Conservation (phyloP, 2,888 invertebrate genomes). For the Gortyna flavago region DNA sequence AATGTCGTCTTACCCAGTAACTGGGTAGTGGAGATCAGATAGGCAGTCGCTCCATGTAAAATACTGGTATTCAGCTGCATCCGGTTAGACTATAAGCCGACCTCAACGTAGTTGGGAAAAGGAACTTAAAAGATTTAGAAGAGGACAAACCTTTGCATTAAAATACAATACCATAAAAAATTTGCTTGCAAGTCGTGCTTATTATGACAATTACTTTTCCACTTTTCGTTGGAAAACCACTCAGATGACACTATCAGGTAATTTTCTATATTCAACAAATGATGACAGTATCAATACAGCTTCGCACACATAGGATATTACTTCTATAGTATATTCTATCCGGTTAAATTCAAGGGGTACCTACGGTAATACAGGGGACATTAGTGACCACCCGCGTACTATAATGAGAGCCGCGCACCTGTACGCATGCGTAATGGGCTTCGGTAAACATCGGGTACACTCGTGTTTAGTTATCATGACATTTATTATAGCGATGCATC, state of each 20-base stretch:
- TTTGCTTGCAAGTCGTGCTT: neutral
- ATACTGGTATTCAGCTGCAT: too few relatives aligned
- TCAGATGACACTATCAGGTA: too few relatives aligned
- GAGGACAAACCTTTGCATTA: neutral
- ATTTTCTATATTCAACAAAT: neutral
- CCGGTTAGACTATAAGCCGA: too few relatives aligned
- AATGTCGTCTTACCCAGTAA: too few relatives aligned
- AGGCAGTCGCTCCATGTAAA: too few relatives aligned
- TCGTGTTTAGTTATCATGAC: constrained; percentile 67
- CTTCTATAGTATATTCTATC: constrained; percentile 32
- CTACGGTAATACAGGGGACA: constrained; percentile 70
- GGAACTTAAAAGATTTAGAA: neutral
- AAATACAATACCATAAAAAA: neutral
- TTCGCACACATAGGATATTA: constrained; percentile 9
- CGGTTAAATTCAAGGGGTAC: too few relatives aligned
- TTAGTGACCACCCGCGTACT: constrained; percentile 79
- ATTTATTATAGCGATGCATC: constrained; percentile 57
- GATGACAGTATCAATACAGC: neutral
- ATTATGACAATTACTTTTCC: neutral
- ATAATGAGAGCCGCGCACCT: constrained; percentile 71
- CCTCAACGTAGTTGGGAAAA: too few relatives aligned
- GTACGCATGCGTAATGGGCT: constrained; percentile 67
- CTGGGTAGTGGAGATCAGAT: too few relatives aligned
- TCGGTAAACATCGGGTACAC: constrained; percentile 62
- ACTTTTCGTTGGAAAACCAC: neutral